Evolutionary conservation across 1,140 invertebrate species (phyloP).

Genomic region (Procambarus virginalis): DNA sequence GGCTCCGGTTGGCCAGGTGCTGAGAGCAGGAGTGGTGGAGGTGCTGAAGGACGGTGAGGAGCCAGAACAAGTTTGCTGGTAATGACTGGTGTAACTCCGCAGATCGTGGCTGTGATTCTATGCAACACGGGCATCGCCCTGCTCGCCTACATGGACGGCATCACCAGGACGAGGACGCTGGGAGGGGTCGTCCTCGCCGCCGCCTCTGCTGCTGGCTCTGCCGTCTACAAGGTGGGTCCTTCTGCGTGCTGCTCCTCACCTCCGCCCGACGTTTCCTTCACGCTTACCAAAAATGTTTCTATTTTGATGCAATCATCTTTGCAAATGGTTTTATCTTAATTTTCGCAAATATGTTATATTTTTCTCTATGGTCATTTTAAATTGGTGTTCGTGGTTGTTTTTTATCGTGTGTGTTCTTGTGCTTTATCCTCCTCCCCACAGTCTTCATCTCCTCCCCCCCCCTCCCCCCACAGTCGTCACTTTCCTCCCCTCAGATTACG

Average conservation of each 20-base stretch:
- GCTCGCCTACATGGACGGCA: constrained; percentile 96
- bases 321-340: no score
- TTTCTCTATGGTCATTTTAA: no score
- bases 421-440: no score
- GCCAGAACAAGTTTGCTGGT: not conserved
- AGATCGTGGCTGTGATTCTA: constrained; percentile 96
- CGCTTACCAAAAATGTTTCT: not conserved
- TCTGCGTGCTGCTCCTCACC: not conserved
- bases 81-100: constrained; percentile 12
- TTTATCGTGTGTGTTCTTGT: no score
- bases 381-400: no score
- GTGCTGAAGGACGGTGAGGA: not conserved
- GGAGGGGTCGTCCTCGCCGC: constrained; percentile 92
- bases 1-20: no score
- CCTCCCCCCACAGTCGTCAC: no score
- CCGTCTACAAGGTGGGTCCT: constrained; percentile 89
- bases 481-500: no score
- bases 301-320: not conserved
- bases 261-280: not conserved
- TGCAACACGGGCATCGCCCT: constrained; percentile 95
- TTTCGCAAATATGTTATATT: no score
- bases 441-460: no score
- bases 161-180: constrained; percentile 90
- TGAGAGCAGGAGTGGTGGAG: constrained; percentile 5
- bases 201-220: constrained; percentile 89